phyloP scores from a whole-genome alignment of 2,797 vertebrate species.

The Falco novaeseelandiae region DNA sequence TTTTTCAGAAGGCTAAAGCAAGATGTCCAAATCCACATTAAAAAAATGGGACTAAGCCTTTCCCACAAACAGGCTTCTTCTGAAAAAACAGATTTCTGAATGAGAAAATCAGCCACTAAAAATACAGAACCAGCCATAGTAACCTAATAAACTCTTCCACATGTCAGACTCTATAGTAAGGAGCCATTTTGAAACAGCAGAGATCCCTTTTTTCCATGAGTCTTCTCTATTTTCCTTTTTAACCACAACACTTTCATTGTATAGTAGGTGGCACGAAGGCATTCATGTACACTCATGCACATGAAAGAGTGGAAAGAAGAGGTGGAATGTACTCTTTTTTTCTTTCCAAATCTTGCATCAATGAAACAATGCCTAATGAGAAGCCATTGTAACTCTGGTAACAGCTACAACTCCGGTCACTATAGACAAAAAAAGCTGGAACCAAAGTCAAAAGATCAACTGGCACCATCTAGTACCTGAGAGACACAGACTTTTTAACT shows the following conservation, averaged over 20 bases:
- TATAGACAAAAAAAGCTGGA: not conserved
- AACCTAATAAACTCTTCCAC: not conserved
- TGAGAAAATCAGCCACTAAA: not conserved
- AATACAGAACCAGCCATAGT: not conserved
- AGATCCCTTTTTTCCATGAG: not conserved
- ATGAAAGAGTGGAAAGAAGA: not conserved
- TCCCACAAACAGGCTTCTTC: not conserved
- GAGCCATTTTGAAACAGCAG: not conserved
- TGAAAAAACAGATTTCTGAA: not conserved
- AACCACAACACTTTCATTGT: not conserved
- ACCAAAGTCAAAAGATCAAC: not conserved
- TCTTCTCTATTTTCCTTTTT: not conserved
- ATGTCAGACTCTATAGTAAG: not conserved
- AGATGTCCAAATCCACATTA: not conserved
- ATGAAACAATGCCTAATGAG: not conserved
- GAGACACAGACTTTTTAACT: not conserved
- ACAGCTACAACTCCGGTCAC: not conserved
- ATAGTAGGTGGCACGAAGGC: not conserved
- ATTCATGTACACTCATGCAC: accelerated
- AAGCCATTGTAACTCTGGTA: not conserved
- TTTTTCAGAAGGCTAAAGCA: not conserved
- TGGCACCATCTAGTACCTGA: not conserved
- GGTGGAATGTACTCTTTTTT: not conserved
- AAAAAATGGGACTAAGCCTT: not conserved
- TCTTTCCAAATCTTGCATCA: not conserved